Percentiles rank a stretch among this genome's conserved stretches.
phyloP scores from a whole-genome alignment of 2,113 vertebrate genomes.

The Colinus virginianus region DNA sequence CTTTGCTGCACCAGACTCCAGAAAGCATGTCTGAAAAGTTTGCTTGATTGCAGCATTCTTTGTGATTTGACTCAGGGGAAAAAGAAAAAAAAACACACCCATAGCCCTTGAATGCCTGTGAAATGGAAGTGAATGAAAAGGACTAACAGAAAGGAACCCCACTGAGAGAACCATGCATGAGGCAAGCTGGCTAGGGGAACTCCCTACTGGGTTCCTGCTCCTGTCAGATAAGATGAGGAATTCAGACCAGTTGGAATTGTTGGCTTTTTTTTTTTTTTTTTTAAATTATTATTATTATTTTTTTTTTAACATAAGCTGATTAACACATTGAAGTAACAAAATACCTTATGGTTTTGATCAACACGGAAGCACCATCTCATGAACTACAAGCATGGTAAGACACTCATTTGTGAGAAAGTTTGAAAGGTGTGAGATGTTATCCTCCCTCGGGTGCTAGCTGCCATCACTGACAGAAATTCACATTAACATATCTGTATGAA shows the following conservation, averaged over 20 bases:
- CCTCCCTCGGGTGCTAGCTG: not conserved
- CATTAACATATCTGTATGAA: not conserved
- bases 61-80: constrained; percentile 23
- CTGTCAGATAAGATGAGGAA: constrained; percentile 6
- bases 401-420: not conserved
- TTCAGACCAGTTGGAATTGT: not conserved
- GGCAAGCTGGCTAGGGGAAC: constrained; percentile 47
- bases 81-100: not conserved
- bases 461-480: not conserved
- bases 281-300: not conserved
- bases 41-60: constrained; percentile 50
- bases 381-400: not conserved
- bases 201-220: constrained; percentile 40
- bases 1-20: not conserved
- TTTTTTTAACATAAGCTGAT: not conserved
- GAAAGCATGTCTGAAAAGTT: constrained; percentile 40
- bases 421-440: not conserved
- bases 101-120: constrained; percentile 37
- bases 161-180: not conserved
- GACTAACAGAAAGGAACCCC: constrained; percentile 46
- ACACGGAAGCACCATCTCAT: not conserved
- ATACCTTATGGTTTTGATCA: constrained; percentile 5
- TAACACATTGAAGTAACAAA: not conserved
- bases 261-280: not conserved
- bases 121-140: constrained; percentile 62